Evolutionary conservation across 2,113 vertebrate species (phyloP), one percentile per base, ranked within the genome.

Genomic region (Dipodomys spectabilis): DNA sequence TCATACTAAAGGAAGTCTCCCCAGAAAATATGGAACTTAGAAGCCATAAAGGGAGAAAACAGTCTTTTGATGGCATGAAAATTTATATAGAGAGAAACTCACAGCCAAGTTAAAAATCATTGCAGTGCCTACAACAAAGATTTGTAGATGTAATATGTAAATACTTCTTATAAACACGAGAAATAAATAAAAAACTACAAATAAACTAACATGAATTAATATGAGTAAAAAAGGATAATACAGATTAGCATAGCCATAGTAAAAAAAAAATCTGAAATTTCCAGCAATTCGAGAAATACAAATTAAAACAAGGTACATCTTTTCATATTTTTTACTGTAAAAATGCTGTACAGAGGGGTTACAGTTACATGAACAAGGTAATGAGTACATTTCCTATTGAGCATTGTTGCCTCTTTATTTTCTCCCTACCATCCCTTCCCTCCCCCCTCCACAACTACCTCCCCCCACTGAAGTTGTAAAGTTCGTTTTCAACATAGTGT

Each of bases 161-260:
- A 93, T n/a, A 80, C 11, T 90, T 45, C 32, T 86, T 75, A 87
- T 13, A 92, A 88, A 62, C 65, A 25, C 78, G 27, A 79, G 73
- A 67, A 88, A 23, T 73, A 81, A 62, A 20, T 73, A 28, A 62
- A 83, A 87, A 72, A 83, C 35, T 79, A 49, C 28, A 94, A 83
- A 79, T 79, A 60, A 69, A 69, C 20, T 57, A 67, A 65, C 28
- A 20, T 6, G 25, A 86, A 78, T n/a, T 35, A 65, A 75, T 64
- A 64, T 20, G 62, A 64, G 65, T 90, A 71, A 79, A 64, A 84
- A 90, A 92, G 28, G 87, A 57, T 85, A 93, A 57, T 57, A 67
- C n/a, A 85, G 18, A 88, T 93, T 68, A 67, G 32, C 27, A 78
- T 69, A 77, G 77, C 28, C 45, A 35, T 62, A 57, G 69, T 8